phyloP scores from a whole-genome alignment of 2,113 vertebrate genomes.

The Archocentrus centrarchus region DNA sequence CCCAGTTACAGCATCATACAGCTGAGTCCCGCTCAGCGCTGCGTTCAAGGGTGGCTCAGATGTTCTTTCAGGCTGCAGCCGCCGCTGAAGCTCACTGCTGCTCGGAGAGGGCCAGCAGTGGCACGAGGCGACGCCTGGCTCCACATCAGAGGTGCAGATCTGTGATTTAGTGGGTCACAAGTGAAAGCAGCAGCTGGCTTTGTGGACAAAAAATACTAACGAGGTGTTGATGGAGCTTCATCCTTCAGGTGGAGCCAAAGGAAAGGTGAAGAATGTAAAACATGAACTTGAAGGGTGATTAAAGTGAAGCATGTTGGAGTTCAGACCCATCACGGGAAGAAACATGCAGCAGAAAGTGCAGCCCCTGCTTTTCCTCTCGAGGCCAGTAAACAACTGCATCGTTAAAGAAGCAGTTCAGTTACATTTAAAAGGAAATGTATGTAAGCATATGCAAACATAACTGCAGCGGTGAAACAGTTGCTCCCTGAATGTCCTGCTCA shows the following conservation, averaged over 20 bases:
- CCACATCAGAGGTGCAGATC: background rate
- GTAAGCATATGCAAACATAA: background rate
- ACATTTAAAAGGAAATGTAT: background rate
- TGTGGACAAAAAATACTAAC: background rate
- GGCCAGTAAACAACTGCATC: background rate
- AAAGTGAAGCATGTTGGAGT: background rate
- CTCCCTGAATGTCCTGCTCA: background rate
- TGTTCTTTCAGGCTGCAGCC: background rate
- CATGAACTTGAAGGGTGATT: background rate
- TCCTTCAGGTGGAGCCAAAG: background rate
- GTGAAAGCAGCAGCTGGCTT: background rate
- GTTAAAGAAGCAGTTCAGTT: background rate
- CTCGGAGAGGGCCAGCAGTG: background rate
- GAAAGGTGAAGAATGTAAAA: background rate
- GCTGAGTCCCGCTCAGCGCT: background rate
- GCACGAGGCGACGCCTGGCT: background rate
- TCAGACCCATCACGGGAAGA: background rate
- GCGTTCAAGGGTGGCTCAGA: background rate
- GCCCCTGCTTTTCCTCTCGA: background rate
- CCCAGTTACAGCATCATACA: slow-evolving; percentile 2
- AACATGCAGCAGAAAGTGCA: background rate
- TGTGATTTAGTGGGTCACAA: background rate
- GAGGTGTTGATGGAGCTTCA: background rate
- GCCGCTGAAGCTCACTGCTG: background rate
- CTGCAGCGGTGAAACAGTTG: background rate